Evolutionary conservation across 2,113 vertebrate genomes (phyloP).

Genomic region (Vulpes lagopus): DNA sequence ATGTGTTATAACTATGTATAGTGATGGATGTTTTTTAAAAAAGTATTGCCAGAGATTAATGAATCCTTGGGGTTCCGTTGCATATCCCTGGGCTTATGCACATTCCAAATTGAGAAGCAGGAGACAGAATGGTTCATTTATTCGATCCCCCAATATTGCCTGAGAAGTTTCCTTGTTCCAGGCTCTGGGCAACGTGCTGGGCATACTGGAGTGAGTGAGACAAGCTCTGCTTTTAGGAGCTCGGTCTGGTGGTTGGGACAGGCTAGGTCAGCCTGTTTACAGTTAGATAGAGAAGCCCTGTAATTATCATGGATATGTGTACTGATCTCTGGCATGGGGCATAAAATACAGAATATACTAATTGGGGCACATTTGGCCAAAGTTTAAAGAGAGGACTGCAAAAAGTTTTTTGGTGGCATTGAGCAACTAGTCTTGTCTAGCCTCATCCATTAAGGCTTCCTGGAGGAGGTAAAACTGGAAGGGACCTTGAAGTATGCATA

Average conservation of each 20-base stretch:
- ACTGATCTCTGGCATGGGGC: not conserved
- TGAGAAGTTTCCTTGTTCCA: not conserved
- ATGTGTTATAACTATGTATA: not conserved
- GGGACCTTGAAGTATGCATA: not conserved
- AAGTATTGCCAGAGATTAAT: not conserved
- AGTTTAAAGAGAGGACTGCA: not conserved
- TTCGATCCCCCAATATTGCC: not conserved
- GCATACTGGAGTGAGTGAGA: not conserved
- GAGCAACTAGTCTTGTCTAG: not conserved
- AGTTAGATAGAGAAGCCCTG: not conserved
- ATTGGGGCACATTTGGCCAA: not conserved
- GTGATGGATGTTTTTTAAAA: not conserved
- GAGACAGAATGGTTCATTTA: not conserved
- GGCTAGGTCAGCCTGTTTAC: not conserved
- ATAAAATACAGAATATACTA: not conserved
- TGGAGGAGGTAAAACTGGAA: not conserved
- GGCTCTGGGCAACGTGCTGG: not conserved
- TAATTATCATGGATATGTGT: not conserved
- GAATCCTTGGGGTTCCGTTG: not conserved
- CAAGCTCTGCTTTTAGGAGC: not conserved
- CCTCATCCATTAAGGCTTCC: not conserved
- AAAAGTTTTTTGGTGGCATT: not conserved
- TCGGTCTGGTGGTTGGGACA: not conserved
- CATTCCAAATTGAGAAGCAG: not conserved
- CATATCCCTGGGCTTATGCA: not conserved